Percentiles rank a stretch among this genome's conserved stretches.
These are phyloP conservation scores for Epizoanthus rinbou DNA, from an alignment of 92 coral and sea anemone species.

Conservation along the genomic window DNA sequence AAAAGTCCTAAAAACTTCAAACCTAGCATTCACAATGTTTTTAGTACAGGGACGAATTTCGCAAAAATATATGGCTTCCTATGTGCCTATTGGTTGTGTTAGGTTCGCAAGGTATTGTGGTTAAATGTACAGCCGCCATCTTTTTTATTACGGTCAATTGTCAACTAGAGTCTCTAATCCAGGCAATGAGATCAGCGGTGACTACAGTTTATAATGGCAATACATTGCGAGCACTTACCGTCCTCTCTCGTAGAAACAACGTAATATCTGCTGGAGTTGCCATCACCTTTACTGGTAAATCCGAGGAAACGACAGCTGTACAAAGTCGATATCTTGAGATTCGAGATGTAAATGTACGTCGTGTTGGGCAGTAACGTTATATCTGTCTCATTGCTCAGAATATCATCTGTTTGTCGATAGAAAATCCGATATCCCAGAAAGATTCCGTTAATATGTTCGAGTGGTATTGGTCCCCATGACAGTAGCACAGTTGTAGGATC, in stretches of 20 bases:
- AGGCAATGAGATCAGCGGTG: too few relatives aligned
- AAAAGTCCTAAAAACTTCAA: too few relatives aligned
- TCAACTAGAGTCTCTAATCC: too few relatives aligned
- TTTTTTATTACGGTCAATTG: too few relatives aligned
- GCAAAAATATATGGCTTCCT: too few relatives aligned
- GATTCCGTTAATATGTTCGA: constrained; percentile 66
- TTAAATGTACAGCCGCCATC: too few relatives aligned
- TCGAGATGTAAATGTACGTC: constrained; percentile 53
- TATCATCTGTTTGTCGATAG: constrained; percentile 40
- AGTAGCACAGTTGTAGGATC: constrained; percentile 67
- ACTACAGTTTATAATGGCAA: too few relatives aligned
- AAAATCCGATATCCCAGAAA: constrained; percentile 66
- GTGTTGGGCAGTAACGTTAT: constrained; percentile 56
- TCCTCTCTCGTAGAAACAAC: constrained; percentile 65
- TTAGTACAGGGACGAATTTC: too few relatives aligned
- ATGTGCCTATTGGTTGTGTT: too few relatives aligned
- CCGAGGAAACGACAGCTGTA: constrained; percentile 72
- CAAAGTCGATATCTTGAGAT: constrained; percentile 55
- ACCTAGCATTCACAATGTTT: too few relatives aligned
- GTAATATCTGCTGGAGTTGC: constrained; percentile 48
- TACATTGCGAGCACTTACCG: constrained; percentile 49
- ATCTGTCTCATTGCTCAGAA: constrained; percentile 39
- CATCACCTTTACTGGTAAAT: constrained; percentile 72
- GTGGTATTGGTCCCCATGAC: constrained; percentile 75
- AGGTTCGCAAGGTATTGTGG: too few relatives aligned